Base-by-base conservation (phyloP, 2,888 invertebrate species). In the Noctua janthina region DNA sequence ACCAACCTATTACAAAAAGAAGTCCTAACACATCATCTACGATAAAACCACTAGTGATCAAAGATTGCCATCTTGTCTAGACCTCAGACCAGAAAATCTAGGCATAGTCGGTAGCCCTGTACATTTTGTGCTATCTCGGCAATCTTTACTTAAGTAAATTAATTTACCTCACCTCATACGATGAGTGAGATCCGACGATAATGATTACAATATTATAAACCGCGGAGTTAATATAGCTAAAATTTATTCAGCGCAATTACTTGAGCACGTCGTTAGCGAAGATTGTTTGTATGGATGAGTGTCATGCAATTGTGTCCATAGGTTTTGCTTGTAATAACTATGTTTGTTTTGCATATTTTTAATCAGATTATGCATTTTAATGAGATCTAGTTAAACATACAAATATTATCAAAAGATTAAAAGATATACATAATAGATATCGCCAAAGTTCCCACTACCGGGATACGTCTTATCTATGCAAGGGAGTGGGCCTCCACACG, bases 131-230 rank as follows among this genome's bases (percentile, higher is more conserved):
- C 67, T 87, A 90, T 90, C 90, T 64, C 49, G 46, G 67, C 68
- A 51, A 90, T 90, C 89, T 88, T 88, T 85, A 86, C 81, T 86
- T 83, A 85, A 85, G 84, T 90, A 90, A 89, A 90, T 90, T 89
- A 87, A 89, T 90, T 88, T 87, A 83, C 84, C 79, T 87, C 83
- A 83, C 85, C 83, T 85, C 82, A 77, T 81, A 81, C 88, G 81
- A 79, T 86, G 83, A 85, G 79, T 85, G 73, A 86, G 86, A 90
- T 90, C 87, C 59, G 43, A 43, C 76, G 90, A 88, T 88, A 90
- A 79, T 81, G 77, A 84, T 90, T 88, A 78, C 74, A 85, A 85
- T 88, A 89, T 88, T 86, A 86, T 80, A 82, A 83, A 79, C 85
- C 74, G 69, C 35, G 49, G 72, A 78, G 78, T 84, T 87, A 85